Conservation (phyloP, 2,797 vertebrate species). For the Alfaro cultratus region DNA sequence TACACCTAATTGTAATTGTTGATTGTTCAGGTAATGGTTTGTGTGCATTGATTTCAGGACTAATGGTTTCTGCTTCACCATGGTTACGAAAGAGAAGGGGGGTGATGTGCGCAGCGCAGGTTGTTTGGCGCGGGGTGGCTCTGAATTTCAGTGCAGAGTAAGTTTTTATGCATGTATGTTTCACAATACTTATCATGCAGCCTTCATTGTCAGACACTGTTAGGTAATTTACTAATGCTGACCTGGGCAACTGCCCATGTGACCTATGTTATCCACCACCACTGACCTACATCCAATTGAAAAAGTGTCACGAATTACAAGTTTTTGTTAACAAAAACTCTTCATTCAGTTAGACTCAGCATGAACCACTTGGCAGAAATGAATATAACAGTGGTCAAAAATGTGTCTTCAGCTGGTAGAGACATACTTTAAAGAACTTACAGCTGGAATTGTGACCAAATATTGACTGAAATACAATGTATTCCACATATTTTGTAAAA, state of each 20-base stretch:
- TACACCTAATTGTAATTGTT: not conserved
- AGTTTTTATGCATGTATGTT: conserved; percentile 41
- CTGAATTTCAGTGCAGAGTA: conserved; percentile 96
- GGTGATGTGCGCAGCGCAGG: conserved; percentile 88
- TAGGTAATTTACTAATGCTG: conserved; percentile 7
- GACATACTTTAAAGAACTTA: not conserved
- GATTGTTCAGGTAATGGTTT: conserved; percentile 8
- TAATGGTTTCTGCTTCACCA: conserved; percentile 96
- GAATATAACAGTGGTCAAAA: not conserved
- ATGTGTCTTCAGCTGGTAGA: not conserved
- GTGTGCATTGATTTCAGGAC: conserved; percentile 82
- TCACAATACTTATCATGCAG: not conserved
- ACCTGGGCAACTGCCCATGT: not conserved
- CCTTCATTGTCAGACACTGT: conserved; percentile 29
- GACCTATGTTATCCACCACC: not conserved
- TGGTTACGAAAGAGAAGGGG: conserved; percentile 92
- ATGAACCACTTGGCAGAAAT: not conserved
- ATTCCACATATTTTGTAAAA: not conserved
- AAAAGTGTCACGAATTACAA: not conserved
- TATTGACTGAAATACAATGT: not conserved
- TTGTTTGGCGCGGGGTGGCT: conserved; percentile 90
- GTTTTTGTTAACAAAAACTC: not conserved
- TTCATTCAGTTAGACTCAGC: not conserved
- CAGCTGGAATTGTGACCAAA: not conserved
- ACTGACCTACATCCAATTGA: not conserved